phyloP scores from a whole-genome alignment of 2,797 vertebrate genomes.

The Poeciliopsis turneri region DNA sequence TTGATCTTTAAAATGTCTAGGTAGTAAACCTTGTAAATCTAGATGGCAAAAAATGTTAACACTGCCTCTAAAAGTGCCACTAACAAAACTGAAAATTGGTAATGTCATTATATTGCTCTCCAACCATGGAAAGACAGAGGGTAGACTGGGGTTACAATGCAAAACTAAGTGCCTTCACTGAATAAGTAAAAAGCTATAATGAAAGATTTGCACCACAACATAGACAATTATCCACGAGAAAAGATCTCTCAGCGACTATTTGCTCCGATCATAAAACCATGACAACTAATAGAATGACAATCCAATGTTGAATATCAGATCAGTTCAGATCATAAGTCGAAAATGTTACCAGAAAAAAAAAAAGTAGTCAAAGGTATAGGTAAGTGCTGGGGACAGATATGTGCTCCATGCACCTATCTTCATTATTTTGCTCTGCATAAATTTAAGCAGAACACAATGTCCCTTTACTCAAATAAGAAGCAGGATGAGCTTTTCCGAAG shows the following conservation, averaged over 20 bases:
- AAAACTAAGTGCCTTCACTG: conserved; percentile 24
- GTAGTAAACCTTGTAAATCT: not conserved
- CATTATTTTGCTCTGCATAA: not conserved
- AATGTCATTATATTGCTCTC: conserved; percentile 42
- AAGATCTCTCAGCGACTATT: conserved; percentile 24
- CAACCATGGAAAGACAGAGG: conserved; percentile 23
- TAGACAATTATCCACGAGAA: conserved; percentile 19
- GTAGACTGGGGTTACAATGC: conserved; percentile 22
- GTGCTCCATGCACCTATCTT: not conserved
- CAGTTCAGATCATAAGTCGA: not conserved
- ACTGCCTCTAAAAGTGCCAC: not conserved
- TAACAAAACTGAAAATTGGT: conserved; percentile 23
- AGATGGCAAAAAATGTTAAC: not conserved
- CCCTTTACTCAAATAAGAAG: not conserved
- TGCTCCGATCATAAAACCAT: conserved; percentile 32
- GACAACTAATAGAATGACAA: conserved; percentile 14
- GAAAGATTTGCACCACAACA: conserved; percentile 30
- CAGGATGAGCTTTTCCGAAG: not conserved
- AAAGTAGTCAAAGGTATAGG: not conserved
- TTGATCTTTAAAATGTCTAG: conserved; percentile 2
- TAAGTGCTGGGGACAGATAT: not conserved
- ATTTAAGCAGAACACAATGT: not conserved
- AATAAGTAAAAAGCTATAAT: conserved; percentile 35
- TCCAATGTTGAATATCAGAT: conserved; percentile 1
- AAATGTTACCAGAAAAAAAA: not conserved